Evolutionary conservation across 2,113 vertebrate genomes (phyloP), one percentile per base, ranked within the genome.

Genomic region (Nerophis ophidion): DNA sequence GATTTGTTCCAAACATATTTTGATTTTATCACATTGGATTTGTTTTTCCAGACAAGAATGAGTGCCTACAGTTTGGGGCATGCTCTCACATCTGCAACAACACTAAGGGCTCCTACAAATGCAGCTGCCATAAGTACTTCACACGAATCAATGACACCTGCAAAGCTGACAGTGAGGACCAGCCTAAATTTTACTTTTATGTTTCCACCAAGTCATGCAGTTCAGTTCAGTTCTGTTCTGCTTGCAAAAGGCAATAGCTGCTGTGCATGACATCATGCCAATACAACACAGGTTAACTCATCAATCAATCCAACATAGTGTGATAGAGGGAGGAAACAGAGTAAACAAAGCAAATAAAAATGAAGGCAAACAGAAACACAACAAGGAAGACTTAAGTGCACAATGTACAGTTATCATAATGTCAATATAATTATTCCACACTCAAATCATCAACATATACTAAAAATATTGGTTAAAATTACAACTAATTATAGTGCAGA

Each of bases 81-180:
- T 99, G 97, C 80, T 97, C 96, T 0, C 97, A 99, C 75, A 91
- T 96, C 76, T 99, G 97, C 86, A 98, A 98, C 88, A 99, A 99
- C 88, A 97, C 94, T 4, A 98, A 98, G 82, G 96, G 96, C 12
- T 91, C 95, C 34, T 82, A 95, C 57, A 81, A 96, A 75, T 99
- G 96, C 85, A 96, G 89, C 87, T 98, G 96, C 0, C 88, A 93
- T 26, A 94, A 92, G 64, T 92, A 93, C 86, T 99, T 98, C 86
- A 91, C 91, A 86, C 92, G 91, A 75, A 91, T 92, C 0, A 94
- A 96, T 70, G 87, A 93, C 65, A 96, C 91, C 77, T 99, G 97
- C 92, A 99, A 98, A 72, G 94, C 94, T 0, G 94, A 97, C 80
- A 89, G 97, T 96, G 60, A 76, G 53, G 44, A 38, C n/a, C 4